Evolutionary conservation across 2,888 invertebrate genomes (phyloP).

Genomic region (Ophraella communa): DNA sequence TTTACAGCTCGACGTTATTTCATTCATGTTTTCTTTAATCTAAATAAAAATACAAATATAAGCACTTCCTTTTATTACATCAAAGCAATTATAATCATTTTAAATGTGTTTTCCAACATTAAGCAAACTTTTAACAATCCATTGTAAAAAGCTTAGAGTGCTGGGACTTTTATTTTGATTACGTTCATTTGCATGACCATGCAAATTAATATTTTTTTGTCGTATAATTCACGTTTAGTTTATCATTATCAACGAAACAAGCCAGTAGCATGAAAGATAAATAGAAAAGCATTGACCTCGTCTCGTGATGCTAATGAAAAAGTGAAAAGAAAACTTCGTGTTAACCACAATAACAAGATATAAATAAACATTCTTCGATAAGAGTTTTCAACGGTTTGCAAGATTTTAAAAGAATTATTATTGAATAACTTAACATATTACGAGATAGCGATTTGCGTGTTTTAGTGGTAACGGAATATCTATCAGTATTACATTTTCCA

Average conservation of each 20-base stretch:
- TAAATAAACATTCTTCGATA: not conserved
- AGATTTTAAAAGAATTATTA: not conserved
- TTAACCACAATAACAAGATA: not conserved
- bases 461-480: too few species aligned
- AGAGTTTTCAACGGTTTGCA: not conserved
- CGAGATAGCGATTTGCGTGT: not conserved
- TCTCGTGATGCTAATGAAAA: not conserved
- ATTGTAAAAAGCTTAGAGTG: not conserved
- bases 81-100: too few species aligned
- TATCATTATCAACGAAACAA: slow-evolving; percentile 4
- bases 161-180: not conserved
- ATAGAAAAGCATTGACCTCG: slow-evolving; percentile 4
- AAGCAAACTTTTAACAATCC: too few species aligned
- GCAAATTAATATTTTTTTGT: not conserved
- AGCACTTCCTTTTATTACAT: too few species aligned
- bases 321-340: not conserved
- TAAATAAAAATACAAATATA: too few species aligned
- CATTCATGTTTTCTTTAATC: too few species aligned
- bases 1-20: too few species aligned
- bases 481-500: too few species aligned
- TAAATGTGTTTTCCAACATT: too few species aligned
- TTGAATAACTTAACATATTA: not conserved
- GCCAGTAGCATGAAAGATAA: not conserved
- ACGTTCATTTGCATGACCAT: not conserved
- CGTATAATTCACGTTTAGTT: not conserved